These are phyloP conservation scores for Hyposoter didymator DNA, from an alignment of 2,888 invertebrate genomes.

Conservation along the genomic window DNA sequence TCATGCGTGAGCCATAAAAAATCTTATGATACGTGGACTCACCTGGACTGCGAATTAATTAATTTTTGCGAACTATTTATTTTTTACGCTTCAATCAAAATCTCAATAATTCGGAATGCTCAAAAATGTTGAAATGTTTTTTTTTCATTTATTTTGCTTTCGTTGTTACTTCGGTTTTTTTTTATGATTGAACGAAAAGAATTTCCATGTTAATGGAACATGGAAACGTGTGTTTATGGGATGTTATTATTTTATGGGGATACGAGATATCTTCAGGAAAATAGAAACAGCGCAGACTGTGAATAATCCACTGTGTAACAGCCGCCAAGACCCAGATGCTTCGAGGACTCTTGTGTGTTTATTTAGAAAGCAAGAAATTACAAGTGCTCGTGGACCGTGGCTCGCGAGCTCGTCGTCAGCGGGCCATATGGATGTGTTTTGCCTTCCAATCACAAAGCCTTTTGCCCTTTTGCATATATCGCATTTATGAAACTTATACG, in stretches of 20 bases:
- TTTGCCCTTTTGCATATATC: conserved; percentile 22
- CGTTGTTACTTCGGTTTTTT: background rate
- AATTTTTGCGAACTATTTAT: background rate
- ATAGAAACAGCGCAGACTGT: conserved; percentile 29
- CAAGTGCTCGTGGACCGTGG: conserved; percentile 44
- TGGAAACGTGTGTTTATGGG: conserved; percentile 4
- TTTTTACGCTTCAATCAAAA: background rate
- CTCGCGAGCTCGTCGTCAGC: conserved; percentile 31
- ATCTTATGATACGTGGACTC: too few relatives aligned
- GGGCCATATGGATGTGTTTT: conserved; percentile 48
- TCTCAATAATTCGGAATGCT: background rate
- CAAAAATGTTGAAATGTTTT: background rate
- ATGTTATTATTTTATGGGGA: conserved; percentile 26
- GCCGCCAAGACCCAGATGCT: conserved; percentile 39
- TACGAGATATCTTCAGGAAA: conserved; percentile 38
- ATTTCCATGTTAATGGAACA: conserved; percentile 6
- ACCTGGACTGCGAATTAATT: background rate
- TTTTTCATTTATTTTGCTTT: background rate
- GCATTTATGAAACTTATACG: background rate
- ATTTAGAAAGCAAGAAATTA: conserved; percentile 66
- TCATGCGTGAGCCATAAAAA: too few relatives aligned
- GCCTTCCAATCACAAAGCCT: conserved; percentile 15
- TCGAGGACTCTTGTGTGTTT: conserved; percentile 55
- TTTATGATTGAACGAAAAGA: background rate
- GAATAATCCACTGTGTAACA: conserved; percentile 14